Percentiles rank a stretch among this genome's conserved stretches.
Evolutionary conservation across 35 echinoderm and acorn worm species (phyloP).

Genomic region (Strongylocentrotus purpuratus): DNA sequence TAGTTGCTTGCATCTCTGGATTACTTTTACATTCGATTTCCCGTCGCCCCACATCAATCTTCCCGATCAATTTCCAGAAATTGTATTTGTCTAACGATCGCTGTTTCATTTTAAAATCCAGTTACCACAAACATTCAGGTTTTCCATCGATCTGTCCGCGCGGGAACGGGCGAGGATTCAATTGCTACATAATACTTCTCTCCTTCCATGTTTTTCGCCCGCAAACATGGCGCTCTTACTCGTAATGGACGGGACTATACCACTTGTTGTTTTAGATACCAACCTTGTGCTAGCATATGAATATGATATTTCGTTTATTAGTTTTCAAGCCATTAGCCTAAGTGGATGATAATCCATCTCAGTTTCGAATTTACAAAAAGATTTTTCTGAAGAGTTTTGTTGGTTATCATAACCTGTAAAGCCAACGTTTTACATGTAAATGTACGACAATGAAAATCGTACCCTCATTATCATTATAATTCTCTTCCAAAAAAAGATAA

Average conservation of each 20-base stretch:
- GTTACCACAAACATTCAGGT: conserved; percentile 2
- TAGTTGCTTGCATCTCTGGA: neutral
- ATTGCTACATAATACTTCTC: neutral
- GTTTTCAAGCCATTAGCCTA: neutral
- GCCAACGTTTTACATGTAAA: no score
- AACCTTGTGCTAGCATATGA: neutral
- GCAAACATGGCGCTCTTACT: neutral
- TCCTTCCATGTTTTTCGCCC: neutral
- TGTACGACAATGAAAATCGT: no score
- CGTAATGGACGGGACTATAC: neutral
- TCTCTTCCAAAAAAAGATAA: no score
- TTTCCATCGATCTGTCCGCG: neutral
- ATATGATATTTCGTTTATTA: neutral
- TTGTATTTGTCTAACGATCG: conserved; percentile 17
- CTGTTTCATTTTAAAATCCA: conserved; percentile 19
- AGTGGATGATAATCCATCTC: neutral
- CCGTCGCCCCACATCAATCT: neutral
- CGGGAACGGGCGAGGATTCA: neutral
- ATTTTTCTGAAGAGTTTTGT: neutral
- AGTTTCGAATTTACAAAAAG: neutral
- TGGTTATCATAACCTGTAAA: neutral
- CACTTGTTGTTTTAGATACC: neutral
- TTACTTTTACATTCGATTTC: neutral
- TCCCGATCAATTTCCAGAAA: conserved; percentile 1
- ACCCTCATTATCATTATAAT: no score